Evolutionary conservation across 2,888 invertebrate genomes (phyloP), one percentile per base, ranked within the genome.

Genomic region (Ctena decussata): DNA sequence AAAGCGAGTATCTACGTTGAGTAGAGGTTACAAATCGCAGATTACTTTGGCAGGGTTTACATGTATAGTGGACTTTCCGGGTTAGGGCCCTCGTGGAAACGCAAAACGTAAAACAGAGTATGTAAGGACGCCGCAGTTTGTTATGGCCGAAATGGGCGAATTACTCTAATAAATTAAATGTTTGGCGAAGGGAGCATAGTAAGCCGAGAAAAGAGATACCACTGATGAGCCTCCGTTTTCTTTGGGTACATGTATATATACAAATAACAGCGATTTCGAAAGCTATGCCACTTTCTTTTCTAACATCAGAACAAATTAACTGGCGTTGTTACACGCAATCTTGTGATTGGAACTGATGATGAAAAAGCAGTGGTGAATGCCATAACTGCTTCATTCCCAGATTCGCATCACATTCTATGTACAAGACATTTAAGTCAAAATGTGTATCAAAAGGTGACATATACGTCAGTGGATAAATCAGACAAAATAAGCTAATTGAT

Each of bases 211-310:
- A 27, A 76, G 35, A 32, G 53, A 73, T 30, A 71, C 41, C 15
- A 76, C 74, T 0, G 41, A 21, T 1, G 75, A 79, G 35, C 57
- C 77, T 0, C 90, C 86, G 8, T 53, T 15, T 90, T 85, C 69
- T 2, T 85, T 12, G 86, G 86, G 32, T 84, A 84, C 0, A 39
- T 88, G 46, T 88, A 82, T 27, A 74, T 86, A n/a, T 80, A 88
- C n/a, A 78, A n/a, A 84, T 37, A 82, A 78, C 30, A 88, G 81
- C 77, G 85, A 88, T 49, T 88, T 80, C 65, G 84, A 82, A 18
- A 77, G 74, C 8, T 86, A 84, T 32, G 46, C 79, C 27, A 35
- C 69, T 27, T 82, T 78, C 46, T 86, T 86, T 49, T 49, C 81
- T 21, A 81, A 87, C 35, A 41, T 85, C 0, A 81, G 37, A 57